These are phyloP conservation scores for Fundulus diaphanus DNA, from an alignment of 2,797 vertebrate genomes.

Conservation along the genomic window DNA sequence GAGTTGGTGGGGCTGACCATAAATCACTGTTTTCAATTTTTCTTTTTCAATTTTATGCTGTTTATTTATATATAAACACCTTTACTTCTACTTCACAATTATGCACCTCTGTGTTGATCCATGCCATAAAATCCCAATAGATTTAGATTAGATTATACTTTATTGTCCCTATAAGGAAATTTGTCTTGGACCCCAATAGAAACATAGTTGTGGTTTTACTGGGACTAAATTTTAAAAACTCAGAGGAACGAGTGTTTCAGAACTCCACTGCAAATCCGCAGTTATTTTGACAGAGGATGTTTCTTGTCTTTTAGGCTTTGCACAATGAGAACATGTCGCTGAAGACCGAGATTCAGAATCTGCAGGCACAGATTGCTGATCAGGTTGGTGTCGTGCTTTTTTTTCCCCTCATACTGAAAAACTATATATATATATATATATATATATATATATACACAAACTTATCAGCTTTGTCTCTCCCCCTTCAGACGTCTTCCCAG, in stretches of 20 bases:
- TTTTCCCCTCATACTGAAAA: background rate
- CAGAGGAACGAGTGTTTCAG: background rate
- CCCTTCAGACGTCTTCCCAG: conserved; percentile 72
- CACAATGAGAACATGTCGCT: conserved; percentile 92
- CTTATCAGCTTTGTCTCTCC: conserved; percentile 18
- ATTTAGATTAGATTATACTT: too few species aligned
- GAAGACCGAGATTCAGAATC: conserved; percentile 90
- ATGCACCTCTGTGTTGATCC: background rate
- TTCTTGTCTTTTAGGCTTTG: conserved; percentile 81
- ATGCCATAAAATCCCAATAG: background rate
- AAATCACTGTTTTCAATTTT: background rate
- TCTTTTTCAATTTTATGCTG: too few species aligned
- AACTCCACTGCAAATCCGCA: background rate
- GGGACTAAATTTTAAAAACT: background rate
- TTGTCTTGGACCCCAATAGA: too few species aligned
- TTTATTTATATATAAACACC: too few species aligned
- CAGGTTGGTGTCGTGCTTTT: conserved; percentile 80
- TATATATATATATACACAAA: conserved; percentile 25
- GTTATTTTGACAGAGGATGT: background rate
- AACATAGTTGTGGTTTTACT: background rate
- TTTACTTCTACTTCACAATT: background rate
- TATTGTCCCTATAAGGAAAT: too few species aligned
- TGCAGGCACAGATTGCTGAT: conserved; percentile 91
- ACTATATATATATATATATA: too few species aligned
- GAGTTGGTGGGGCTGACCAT: background rate